Evolutionary conservation across 2,888 invertebrate genomes (phyloP).

Genomic region (Lochmaea crataegi): DNA sequence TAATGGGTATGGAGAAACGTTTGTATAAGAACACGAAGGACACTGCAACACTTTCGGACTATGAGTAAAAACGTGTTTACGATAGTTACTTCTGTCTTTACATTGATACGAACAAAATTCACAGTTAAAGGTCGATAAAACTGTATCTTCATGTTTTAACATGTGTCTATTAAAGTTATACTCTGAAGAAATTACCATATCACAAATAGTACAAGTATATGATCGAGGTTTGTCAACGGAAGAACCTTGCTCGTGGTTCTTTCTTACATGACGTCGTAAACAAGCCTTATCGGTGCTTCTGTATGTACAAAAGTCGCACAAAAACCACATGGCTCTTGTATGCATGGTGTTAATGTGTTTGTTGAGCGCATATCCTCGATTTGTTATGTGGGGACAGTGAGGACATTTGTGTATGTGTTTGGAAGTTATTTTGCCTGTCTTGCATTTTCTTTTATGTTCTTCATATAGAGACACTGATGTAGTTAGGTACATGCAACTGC

Average conservation of each 20-base stretch:
- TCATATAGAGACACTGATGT: conserved; percentile 31
- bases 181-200: conserved; percentile 27
- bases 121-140: conserved; percentile 37
- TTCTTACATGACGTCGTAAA: conserved; percentile 43
- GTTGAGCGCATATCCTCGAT: conserved; percentile 40
- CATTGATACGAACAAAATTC: conserved; percentile 53
- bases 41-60: conserved; percentile 52
- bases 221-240: conserved; percentile 20
- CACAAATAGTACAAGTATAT: conserved; percentile 27
- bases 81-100: conserved; percentile 54
- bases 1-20: conserved; percentile 55
- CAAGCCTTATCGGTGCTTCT: conserved; percentile 47
- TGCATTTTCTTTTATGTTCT: conserved; percentile 42
- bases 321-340: conserved; percentile 46
- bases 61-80: conserved; percentile 55
- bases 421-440: not conserved
- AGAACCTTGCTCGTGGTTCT: conserved; percentile 34
- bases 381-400: conserved; percentile 44
- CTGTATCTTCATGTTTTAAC: conserved; percentile 36
- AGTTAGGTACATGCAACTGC: conserved; percentile 45
- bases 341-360: conserved; percentile 49
- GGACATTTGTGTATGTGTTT: conserved; percentile 42
- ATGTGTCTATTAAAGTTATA: conserved; percentile 40
- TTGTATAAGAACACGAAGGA: conserved; percentile 51
- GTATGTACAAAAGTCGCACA: conserved; percentile 49